These are phyloP conservation scores for Morus bassanus DNA, from an alignment of 2,797 vertebrate species.

Conservation along the genomic window DNA sequence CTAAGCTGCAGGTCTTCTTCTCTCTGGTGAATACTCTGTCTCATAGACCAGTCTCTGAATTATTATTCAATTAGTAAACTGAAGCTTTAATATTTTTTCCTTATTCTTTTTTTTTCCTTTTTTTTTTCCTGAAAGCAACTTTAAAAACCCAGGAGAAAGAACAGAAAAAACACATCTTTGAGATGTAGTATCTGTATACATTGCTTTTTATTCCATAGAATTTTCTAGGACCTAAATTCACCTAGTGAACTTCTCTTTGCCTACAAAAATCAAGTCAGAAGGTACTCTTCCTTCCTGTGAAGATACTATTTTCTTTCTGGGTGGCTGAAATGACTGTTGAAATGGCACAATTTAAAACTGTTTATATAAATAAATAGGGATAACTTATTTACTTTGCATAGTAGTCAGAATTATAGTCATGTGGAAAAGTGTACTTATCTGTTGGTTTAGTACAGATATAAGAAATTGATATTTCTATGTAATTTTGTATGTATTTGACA, in stretches of 20 bases:
- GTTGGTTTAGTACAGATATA: neutral
- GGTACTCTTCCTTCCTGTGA: neutral
- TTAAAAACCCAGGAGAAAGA: neutral
- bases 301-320: neutral
- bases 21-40: constrained; percentile 3
- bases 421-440: neutral
- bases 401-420: neutral
- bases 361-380: neutral
- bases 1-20: neutral
- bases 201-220: neutral
- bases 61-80: neutral
- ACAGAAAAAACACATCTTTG: neutral
- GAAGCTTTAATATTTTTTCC: constrained; percentile 20
- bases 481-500: neutral
- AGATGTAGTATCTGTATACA: neutral
- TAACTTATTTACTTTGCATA: neutral
- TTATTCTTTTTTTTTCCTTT: neutral
- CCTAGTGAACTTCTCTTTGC: neutral
- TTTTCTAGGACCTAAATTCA: neutral
- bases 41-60: neutral
- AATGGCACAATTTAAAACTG: neutral
- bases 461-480: neutral
- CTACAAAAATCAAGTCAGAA: neutral
- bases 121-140: neutral
- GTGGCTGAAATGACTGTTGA: neutral